Base-by-base conservation (phyloP, 1,140 invertebrate species). In the Cheumatopsyche charites region DNA sequence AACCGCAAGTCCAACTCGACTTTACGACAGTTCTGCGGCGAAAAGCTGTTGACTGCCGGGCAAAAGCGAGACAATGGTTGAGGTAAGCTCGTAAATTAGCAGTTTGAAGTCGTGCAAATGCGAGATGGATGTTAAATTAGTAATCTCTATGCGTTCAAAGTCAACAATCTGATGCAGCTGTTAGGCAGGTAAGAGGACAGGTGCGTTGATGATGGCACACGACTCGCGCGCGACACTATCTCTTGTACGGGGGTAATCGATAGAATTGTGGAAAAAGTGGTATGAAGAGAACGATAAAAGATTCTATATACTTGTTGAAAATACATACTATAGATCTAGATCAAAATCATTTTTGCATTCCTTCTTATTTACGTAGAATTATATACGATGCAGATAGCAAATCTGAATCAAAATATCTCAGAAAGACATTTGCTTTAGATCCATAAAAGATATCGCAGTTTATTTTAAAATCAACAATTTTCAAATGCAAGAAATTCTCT, bases 161-260 rank as follows among this genome's bases (percentile, higher is more conserved):
- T 42, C 12, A 45, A 17, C 41, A 66, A 66, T 66, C 43, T 42
- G 42, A 26, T 21, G 66, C 66, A 68, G 66, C 66, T 68, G 66
- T 68, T 68, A 55, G 66, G 55, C 66, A 68, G 66, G 66, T 68
- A 68, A 58, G 25, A 21, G 47, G 9, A 9, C 47, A 58, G 47
- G 55, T 47, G 66, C 55, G 66, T 68, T 21, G 49, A 13, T 19
- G 42, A 41, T n/a, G 62, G 62, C 65, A 67, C 65, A 67, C 65
- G 65, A 67, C 65, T n/a, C 41, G 29, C 47, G n/a, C 47, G 21
- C 41, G 63, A 66, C 63, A 66, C 42, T 47, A 63, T 15, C 62
- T 26, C 26, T n/a, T n/a, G 15, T 1, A 9, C 62, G 26, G 58
- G 23, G 25, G 58, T 62, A 26, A 7, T 15, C 58, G 26, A 62